Evolutionary conservation across 2,797 vertebrate genomes (phyloP).

Genomic region (Mormyrus hasselquistii): DNA sequence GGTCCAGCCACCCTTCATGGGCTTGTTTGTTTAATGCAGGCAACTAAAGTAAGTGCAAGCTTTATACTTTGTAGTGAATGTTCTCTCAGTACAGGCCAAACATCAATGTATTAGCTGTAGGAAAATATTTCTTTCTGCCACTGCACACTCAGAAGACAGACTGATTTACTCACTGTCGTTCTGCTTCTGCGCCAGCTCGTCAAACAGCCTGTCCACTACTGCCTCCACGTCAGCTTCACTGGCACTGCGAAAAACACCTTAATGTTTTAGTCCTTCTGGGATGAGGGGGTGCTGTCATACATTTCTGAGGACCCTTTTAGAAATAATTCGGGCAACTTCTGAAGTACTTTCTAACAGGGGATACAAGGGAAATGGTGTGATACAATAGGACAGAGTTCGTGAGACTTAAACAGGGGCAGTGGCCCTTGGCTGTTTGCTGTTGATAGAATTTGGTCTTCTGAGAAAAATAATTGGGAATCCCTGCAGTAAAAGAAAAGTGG

Average conservation of each 20-base stretch:
- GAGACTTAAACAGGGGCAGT: not conserved
- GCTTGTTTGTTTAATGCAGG: not conserved
- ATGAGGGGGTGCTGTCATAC: slow-evolving; percentile 73
- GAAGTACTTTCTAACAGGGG: not conserved
- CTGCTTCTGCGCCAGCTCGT: slow-evolving; percentile 96
- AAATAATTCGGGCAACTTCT: slow-evolving; percentile 19
- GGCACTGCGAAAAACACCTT: slow-evolving; percentile 83
- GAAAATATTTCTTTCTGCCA: not conserved
- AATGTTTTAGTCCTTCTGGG: slow-evolving; percentile 68
- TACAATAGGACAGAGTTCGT: not conserved
- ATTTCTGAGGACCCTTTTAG: slow-evolving; percentile 73
- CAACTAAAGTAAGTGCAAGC: not conserved
- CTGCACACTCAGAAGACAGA: not conserved
- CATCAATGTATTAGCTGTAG: not conserved
- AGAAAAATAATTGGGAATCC: not conserved
- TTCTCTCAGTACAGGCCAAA: not conserved
- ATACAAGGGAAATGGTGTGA: not conserved
- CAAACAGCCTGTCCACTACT: slow-evolving; percentile 90
- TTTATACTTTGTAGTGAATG: not conserved
- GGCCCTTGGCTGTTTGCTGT: not conserved
- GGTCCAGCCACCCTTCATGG: not conserved
- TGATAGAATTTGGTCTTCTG: not conserved
- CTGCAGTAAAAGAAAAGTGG: not conserved
- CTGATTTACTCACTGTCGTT: slow-evolving; percentile 86
- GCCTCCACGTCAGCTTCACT: slow-evolving; percentile 83